Evolutionary conservation across 2,113 vertebrate genomes (phyloP).

Genomic region (Chaetura pelagica): DNA sequence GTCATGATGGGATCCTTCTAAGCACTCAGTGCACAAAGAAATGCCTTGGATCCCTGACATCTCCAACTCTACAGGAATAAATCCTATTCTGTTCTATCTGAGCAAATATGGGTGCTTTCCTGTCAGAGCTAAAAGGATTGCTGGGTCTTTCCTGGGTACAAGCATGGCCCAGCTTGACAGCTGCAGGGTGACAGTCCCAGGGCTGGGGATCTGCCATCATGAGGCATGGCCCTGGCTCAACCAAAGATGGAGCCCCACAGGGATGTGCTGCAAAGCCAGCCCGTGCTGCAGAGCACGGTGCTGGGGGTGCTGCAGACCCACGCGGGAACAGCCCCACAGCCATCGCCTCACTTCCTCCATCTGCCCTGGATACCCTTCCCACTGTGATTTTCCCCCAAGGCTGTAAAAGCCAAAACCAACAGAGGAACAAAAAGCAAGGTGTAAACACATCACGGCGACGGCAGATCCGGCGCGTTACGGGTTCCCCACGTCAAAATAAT

Average conservation of each 20-base stretch:
- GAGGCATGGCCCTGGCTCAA: not conserved
- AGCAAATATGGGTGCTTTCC: not conserved
- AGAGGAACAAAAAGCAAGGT: not conserved
- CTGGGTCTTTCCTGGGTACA: accelerated
- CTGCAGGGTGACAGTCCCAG: not conserved
- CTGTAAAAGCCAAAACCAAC: not conserved
- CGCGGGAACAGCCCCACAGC: accelerated
- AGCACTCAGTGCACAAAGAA: not conserved
- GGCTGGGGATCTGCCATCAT: not conserved
- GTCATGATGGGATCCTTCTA: not conserved
- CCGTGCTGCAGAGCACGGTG: accelerated
- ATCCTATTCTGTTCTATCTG: not conserved
- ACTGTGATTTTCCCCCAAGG: not conserved
- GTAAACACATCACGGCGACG: accelerated
- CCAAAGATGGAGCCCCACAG: accelerated
- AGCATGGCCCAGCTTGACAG: not conserved
- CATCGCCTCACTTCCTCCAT: not conserved
- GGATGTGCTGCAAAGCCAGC: not conserved
- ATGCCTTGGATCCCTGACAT: not conserved
- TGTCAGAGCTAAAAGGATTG: not conserved
- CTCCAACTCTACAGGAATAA: not conserved
- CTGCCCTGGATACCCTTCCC: not conserved
- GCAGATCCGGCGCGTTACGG: not conserved
- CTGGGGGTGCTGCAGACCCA: not conserved
- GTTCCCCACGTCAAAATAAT: constrained; percentile 32